phyloP scores from a whole-genome alignment of 2,113 vertebrate species.

The Oenanthe oenanthe region DNA sequence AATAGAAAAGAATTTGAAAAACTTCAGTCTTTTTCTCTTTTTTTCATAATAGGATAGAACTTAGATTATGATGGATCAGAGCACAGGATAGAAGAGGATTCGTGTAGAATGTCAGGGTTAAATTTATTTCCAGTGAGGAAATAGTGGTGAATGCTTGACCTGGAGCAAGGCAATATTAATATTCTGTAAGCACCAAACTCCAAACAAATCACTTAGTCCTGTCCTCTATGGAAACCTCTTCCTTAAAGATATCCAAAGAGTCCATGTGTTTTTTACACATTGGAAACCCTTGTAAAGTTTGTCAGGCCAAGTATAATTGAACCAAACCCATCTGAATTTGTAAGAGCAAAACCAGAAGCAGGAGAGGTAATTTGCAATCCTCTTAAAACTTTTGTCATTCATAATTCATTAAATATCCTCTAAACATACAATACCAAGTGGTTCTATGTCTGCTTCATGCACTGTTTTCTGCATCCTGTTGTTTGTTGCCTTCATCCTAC shows the following conservation, averaged over 20 bases:
- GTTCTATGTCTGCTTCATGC: neutral
- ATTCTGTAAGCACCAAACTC: neutral
- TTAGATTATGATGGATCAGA: neutral
- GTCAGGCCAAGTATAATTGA: constrained; percentile 28
- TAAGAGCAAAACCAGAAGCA: constrained; percentile 22
- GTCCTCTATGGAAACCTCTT: neutral
- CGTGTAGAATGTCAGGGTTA: neutral
- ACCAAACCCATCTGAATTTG: neutral
- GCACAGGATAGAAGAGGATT: neutral
- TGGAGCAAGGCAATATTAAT: neutral
- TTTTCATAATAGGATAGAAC: neutral
- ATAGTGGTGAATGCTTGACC: neutral
- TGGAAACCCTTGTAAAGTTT: constrained; percentile 15
- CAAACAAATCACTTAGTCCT: neutral
- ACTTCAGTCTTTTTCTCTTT: neutral
- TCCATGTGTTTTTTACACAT: constrained; percentile 11
- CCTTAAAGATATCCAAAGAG: constrained; percentile 16
- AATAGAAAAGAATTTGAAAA: neutral
- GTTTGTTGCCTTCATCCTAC: neutral
- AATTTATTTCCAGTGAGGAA: neutral
- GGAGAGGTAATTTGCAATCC: constrained; percentile 6
- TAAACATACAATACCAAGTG: neutral
- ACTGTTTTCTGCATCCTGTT: neutral
- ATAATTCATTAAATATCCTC: neutral
- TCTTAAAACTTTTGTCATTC: constrained; percentile 10